Evolutionary conservation across 2,888 invertebrate species (phyloP), one percentile per base, ranked within the genome.

Genomic region (Melipona bicolor): DNA sequence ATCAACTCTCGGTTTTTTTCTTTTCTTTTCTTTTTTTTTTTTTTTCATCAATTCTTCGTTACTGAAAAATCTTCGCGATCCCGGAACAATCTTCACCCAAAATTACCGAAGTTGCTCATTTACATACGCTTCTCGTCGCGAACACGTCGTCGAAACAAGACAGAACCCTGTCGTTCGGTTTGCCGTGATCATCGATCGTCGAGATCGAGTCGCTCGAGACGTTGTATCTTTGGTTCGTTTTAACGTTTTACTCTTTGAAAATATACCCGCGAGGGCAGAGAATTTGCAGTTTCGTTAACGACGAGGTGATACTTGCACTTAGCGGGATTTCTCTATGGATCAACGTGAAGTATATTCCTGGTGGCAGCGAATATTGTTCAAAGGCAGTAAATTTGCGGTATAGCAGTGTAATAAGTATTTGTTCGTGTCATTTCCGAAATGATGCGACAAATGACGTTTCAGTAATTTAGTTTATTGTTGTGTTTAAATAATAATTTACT

Each of bases 191-290:
- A 36, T 36, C 36, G 36, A 36, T 36, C 36, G 36, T 54, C 21
- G 21, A 54, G 24, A 43, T 49, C 19, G 36, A 72, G 59, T 49
- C 65, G 24, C n/a, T 43, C 68, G 52, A 71, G 61, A 69, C 36
- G 19, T 79, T 54, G 27, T 11, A 50, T 67, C 83, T 83, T 83
- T 83, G 72, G 76, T 62, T 80, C 43, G 68, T 68, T 67, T 70
- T 17, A 74, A 59, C 24, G 13, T 24, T 64, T 13, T 13, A 43
- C 43, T 11, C 43, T 9, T 9, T 43, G 43, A 36, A 56, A 24
- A 61, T 27, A 19, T 17, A 62, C 56, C 6, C 43, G 1, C 43
- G 43, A 9, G 49, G 24, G 2, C 2, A 36, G 9, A n/a, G 36
- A 17, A 59, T 54, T 24, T 27, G 24, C 36, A 64, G 36, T 77